Base-by-base conservation (phyloP, 2,113 vertebrate species). In the Hemibagrus wyckioides region DNA sequence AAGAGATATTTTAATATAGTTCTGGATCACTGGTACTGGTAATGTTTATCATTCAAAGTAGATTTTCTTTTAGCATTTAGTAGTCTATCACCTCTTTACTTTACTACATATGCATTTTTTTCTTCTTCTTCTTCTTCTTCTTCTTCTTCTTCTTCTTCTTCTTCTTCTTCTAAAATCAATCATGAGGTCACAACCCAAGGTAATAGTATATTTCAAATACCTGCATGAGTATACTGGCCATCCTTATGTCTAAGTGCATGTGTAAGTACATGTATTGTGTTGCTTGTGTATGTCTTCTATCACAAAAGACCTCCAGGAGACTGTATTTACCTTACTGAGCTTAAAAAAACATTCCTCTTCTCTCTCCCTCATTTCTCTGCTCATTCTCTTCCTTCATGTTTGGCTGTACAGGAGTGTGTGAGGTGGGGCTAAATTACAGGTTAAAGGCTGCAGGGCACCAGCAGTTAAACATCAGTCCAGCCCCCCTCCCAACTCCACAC, bases 371-470 rank as follows among this genome's bases (percentile, higher is more conserved):
- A 21, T 33, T 82, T 21, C 57, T 44, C 50, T 82, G 54, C 48
- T 87, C 65, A 69, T 56, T 69, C 65, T 87, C 41, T 30, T 57
- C 59, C 75, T 83, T 39, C 52, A 36, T 52, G 85, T 82, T 69
- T 61, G 85, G 21, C 61, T 80, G 52, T 82, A 61, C 54, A 87
- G 52, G 79, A 82, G 85, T 86, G 79, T 82, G 65, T 73, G 52
- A 82, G 85, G 87, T 73, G 81, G 87, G 88, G 87, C 89, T 92
- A 93, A 93, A 92, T 93, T 91, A 90, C 86, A 88, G 90, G 90
- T 89, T 86, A 91, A 92, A 91, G 90, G 88, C 89, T 69, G 57
- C 80, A 83, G 84, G 90, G 81, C 88, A 89, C 87, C 85, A 89
- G 77, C 79, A 86, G 69, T 91, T 89, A 90, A 91, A 92, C 85